A percentile compares a stretch with the other conserved stretches of the same genome.
These are phyloP conservation scores for Mactromeris polynyma DNA, from an alignment of 2,888 invertebrate species.

Conservation along the genomic window DNA sequence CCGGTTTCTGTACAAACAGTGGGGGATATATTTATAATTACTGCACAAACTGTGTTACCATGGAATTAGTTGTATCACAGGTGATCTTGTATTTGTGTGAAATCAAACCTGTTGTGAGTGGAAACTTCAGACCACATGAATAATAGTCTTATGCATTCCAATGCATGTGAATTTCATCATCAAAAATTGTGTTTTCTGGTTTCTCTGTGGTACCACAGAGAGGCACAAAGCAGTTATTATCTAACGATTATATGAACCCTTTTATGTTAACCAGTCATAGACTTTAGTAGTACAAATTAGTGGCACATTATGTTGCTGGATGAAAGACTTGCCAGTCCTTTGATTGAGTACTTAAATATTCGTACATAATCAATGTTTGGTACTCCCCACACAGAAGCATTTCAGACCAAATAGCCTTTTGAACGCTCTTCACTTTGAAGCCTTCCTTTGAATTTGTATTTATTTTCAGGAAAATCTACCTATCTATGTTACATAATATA, in stretches of 20 bases:
- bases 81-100: neutral
- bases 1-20: neutral
- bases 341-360: conserved; percentile 46
- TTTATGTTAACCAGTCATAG: conserved; percentile 31
- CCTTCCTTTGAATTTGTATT: conserved; percentile 37
- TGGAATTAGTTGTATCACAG: neutral
- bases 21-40: neutral
- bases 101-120: neutral
- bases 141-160: neutral
- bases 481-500: conserved; percentile 32
- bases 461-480: conserved; percentile 42
- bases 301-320: conserved; percentile 38
- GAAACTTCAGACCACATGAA: neutral
- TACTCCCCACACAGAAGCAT: conserved; percentile 44
- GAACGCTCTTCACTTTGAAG: conserved; percentile 28
- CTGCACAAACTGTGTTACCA: neutral
- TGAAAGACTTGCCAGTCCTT: conserved; percentile 43
- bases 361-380: conserved; percentile 33
- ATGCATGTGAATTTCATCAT: conserved; percentile 31
- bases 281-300: conserved; percentile 42
- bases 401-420: conserved; percentile 22
- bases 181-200: conserved; percentile 4
- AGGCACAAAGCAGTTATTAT: conserved; percentile 50
- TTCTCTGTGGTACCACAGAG: neutral
- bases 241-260: conserved; percentile 37